Evolutionary conservation across 30 jellyfish, hydroid and myxozoan genomes (phyloP), one percentile per base, ranked within the genome.

Genomic region (Hydractinia echinata): DNA sequence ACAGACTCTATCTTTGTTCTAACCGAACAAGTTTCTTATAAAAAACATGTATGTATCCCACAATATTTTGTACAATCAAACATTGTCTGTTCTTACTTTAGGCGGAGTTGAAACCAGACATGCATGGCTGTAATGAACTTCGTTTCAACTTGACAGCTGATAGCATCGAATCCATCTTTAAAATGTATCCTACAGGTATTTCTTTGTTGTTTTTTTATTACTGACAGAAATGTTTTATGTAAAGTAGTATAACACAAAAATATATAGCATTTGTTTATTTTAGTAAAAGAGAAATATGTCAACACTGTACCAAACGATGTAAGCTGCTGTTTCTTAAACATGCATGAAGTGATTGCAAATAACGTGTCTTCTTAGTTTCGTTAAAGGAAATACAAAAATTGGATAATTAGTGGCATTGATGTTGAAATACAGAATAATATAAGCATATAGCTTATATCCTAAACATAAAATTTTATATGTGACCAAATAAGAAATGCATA

Each of bases 41-140:
- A 30, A 30, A 30, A 58, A 58, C 15, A 16, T 58, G 69, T 58
- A 16, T 58, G n/a, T n/a, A n/a, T n/a, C n/a, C 69, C 69, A 1
- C 69, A 58, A 3, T 58, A 11, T 30, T 30, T 30, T 2, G 2
- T 30, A 30, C 44, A 30, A 30, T 30, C 44, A 30, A 30, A 2
- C 44, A 6, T 64, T 4, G 6, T 64, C 39, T 11, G 19, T 58
- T 30, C 1, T 50, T 76, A 6, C 10, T 76, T 53, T 16, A 91
- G 98, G 98, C 96, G 30, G 98, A 91, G 78, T 73, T 91, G 50
- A 86, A 79, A 69, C 98, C 98, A 54, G 98, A 91, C 72, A 91
- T 87, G 95, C 98, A 91, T 86, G 98, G 98, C 8, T 91, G 98
- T 79, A 91, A 91, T 86, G 98, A 91, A 67, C 61, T 91, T 60